Evolutionary conservation across 2,888 invertebrate genomes (phyloP), one percentile per base, ranked within the genome.

Genomic region (Chymomyza caudatula): DNA sequence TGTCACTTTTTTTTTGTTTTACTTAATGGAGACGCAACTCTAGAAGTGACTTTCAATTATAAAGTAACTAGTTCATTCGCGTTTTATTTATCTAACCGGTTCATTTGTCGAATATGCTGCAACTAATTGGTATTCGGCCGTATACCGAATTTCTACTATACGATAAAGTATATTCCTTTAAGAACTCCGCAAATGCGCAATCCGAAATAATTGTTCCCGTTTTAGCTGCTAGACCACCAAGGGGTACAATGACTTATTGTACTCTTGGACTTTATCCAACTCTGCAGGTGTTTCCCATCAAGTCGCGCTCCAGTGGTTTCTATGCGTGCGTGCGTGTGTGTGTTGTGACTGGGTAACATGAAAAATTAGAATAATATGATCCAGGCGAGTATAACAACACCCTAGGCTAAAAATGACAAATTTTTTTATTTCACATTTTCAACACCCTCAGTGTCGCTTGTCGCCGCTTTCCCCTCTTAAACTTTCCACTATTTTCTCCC

Each of bases 351-450:
- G 60, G 59, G 56, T 65, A 59, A 71, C 64, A 71, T 67, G 67
- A 69, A 77, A 83, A 82, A 82, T 85, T 83, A 85, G 67, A 69
- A 73, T 76, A 76, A 74, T 37, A 37, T 74, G 73, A 74, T 37
- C 74, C 74, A 73, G 67, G 69, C 69, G 58, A 60, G 17, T 15
- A 47, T 15, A 47, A 19, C 47, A 15, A 47, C 17, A 15, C 54
- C 17, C 5, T 13, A 37, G 29, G 29, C 29, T 23, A 73, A 73
- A 53, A 58, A 68, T 80, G 81, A 77, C 78, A 80, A 77, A 78
- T 83, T 72, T 74, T 63, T 43, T 58, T 64, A 37, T 37, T 37
- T 37, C 8, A 37, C 54, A 77, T 70, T 69, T 76, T 67, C 77
- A 63, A 51, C 70, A 63, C 62, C 61, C 68, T 64, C 54, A 68